phyloP scores from a whole-genome alignment of 2,888 invertebrate species.

The Sthenelais limicola region DNA sequence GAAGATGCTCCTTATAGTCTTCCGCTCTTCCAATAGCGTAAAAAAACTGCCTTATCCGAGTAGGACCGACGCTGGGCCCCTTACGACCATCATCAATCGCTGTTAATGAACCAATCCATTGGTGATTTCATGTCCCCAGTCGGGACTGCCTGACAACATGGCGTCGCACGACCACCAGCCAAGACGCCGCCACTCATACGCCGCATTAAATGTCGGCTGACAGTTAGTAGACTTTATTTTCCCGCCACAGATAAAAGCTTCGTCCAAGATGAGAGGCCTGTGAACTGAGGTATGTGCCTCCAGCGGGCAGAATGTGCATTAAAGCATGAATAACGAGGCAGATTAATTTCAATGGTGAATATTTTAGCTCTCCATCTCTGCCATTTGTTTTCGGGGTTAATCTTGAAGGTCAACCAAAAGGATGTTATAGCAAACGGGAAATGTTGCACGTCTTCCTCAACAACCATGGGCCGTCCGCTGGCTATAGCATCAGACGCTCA shows the following conservation, averaged over 20 bases:
- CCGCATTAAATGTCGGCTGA: constrained; percentile 9
- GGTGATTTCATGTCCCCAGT: constrained; percentile 13
- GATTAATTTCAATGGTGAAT: constrained; percentile 34
- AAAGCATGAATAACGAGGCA: constrained; percentile 30
- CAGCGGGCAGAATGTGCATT: constrained; percentile 9
- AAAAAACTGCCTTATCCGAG: too few relatives aligned
- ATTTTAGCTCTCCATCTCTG: constrained; percentile 5
- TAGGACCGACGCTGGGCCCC: too few relatives aligned
- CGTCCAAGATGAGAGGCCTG: background rate
- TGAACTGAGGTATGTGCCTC: constrained; percentile 10
- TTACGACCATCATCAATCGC: too few relatives aligned
- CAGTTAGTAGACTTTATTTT: constrained; percentile 35
- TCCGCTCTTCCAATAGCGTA: too few relatives aligned
- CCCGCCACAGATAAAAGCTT: constrained; percentile 16
- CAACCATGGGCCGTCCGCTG: too few relatives aligned
- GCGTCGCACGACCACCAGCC: background rate
- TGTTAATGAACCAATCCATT: constrained; percentile 33
- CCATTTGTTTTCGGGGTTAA: constrained; percentile 30
- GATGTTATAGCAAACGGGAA: too few relatives aligned
- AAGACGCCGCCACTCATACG: constrained; percentile 8
- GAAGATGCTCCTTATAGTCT: too few relatives aligned
- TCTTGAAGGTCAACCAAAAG: too few relatives aligned
- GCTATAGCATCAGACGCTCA: too few relatives aligned
- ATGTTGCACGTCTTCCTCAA: too few relatives aligned
- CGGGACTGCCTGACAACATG: constrained; percentile 26